These are phyloP conservation scores for Galaxias olidus DNA, from an alignment of 2,797 vertebrate species.

Conservation along the genomic window DNA sequence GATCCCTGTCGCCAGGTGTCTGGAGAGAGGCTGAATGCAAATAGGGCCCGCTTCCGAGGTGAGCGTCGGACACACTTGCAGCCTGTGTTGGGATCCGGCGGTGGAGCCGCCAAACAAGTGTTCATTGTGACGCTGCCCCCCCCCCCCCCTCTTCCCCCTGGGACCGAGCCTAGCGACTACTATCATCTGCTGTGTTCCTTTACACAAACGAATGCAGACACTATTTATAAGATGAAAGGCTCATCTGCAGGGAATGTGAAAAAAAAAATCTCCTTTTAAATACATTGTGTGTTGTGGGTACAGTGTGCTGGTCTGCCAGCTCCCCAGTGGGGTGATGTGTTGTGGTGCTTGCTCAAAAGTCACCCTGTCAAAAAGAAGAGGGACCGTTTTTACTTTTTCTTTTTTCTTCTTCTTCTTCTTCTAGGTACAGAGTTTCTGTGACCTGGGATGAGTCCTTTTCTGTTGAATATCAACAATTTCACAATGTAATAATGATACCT, in stretches of 20 bases:
- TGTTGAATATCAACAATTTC: too few relatives aligned
- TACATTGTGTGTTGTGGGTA: conserved; percentile 73
- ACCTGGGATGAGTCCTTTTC: too few relatives aligned
- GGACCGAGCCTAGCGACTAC: conserved; percentile 65
- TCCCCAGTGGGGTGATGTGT: conserved; percentile 63
- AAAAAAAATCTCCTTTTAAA: conserved; percentile 70
- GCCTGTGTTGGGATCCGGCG: conserved; percentile 66
- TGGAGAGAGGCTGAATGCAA: conserved; percentile 73
- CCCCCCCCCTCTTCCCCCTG: conserved; percentile 59
- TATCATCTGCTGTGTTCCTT: conserved; percentile 74
- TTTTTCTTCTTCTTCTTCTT: conserved; percentile 30
- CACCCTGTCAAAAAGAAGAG: conserved; percentile 56
- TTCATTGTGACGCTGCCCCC: conserved; percentile 66
- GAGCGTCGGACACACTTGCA: conserved; percentile 59
- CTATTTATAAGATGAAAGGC: conserved; percentile 82
- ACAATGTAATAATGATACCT: too few relatives aligned
- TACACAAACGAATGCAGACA: conserved; percentile 70
- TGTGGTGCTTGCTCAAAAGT: conserved; percentile 62
- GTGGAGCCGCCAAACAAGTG: conserved; percentile 69
- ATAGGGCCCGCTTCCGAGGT: conserved; percentile 68
- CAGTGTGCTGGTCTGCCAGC: conserved; percentile 61
- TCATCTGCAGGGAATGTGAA: conserved; percentile 72
- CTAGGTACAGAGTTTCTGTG: too few relatives aligned
- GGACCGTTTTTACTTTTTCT: conserved; percentile 44
- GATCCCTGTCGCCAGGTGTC: conserved; percentile 49